Conservation (phyloP, 2,113 vertebrate species). For the Paradisaea rubra region DNA sequence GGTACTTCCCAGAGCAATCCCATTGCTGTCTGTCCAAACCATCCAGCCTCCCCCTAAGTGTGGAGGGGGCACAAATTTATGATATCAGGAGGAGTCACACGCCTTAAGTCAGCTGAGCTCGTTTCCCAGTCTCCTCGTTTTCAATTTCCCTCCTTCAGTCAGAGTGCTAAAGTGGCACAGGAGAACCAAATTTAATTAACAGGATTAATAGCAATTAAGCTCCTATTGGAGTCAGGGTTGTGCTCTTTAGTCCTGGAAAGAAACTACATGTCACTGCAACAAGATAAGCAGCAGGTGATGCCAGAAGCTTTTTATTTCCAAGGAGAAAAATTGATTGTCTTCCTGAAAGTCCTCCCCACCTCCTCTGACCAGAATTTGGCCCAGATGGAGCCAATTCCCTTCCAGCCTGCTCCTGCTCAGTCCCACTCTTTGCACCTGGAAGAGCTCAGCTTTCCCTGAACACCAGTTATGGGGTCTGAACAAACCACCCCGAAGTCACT, state of each 20-base stretch:
- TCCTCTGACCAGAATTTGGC: background rate
- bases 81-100: background rate
- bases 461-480: background rate
- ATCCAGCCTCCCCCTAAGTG: accelerated
- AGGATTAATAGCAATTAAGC: conserved; percentile 40
- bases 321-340: conserved; percentile 13
- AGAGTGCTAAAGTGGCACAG: background rate
- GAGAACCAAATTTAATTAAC: conserved; percentile 42
- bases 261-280: background rate
- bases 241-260: conserved; percentile 17
- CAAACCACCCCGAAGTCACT: background rate
- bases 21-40: accelerated
- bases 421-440: background rate
- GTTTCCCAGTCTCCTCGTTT: background rate
- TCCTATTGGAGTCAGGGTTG: background rate
- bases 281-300: conserved; percentile 49
- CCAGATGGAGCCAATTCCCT: background rate
- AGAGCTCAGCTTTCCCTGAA: background rate
- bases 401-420: background rate
- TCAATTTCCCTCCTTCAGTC: background rate
- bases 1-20: background rate
- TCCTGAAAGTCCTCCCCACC: background rate
- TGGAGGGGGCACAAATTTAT: background rate
- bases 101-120: background rate
- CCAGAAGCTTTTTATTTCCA: conserved; percentile 28